Evolutionary conservation across 2,113 vertebrate species (phyloP), one percentile per base, ranked within the genome.

Genomic region (Toxotes jaculatrix): DNA sequence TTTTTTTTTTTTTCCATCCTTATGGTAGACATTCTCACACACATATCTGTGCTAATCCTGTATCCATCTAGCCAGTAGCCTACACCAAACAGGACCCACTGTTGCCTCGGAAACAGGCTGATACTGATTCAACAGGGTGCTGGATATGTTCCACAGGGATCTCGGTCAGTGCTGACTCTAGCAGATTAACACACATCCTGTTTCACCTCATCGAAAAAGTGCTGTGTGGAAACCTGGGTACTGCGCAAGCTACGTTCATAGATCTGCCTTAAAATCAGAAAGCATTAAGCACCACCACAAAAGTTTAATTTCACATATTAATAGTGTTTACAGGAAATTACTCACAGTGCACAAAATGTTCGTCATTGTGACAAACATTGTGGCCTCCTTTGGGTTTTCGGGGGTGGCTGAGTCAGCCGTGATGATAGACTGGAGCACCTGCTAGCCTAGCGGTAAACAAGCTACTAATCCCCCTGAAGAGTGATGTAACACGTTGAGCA

Each of bases 101-200:
- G 76, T 65, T 77, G 61, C 71, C 36, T 38, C 2, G 6, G 70
- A 66, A 72, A 82, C 69, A 36, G 40, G 60, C 61, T 59, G 53
- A 79, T 45, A 55, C 36, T 45, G 49, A 62, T 62, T 77, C 82
- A 80, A 61, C 76, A 64, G 60, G 76, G 62, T 53, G 56, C 47
- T 51, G n/a, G 49, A 16, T 45, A 2, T 31, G 40, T 16, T 63
- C 49, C 38, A 68, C 40, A 2, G 76, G 61, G 74, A 43, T 70
- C 10, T 23, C 47, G 62, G 38, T 80, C 36, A 38, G 36, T 74
- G 82, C 85, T 85, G 79, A 83, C 79, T 69, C 17, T 71, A 77
- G 77, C 81, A 59, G 42, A 57, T 73, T 81, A 64, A 51, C 43
- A 42, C 74, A 61, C 38, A 74, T 76, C 65, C 49, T 62, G 11